Evolutionary conservation across 2,888 invertebrate species (phyloP).

Genomic region (Eristalinus sepulchralis): DNA sequence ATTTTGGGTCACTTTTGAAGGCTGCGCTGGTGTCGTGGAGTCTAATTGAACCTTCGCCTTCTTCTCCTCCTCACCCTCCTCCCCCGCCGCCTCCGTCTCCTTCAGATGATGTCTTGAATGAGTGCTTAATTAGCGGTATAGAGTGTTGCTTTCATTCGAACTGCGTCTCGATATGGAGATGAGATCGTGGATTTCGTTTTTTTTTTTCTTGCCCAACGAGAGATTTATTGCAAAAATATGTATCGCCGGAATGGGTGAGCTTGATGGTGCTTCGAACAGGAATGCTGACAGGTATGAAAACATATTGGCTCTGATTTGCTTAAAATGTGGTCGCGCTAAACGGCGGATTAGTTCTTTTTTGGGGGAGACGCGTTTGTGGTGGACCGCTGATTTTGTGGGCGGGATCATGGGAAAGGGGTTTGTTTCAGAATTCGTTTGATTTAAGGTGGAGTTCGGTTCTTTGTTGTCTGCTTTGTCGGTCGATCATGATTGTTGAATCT

Average conservation of each 20-base stretch:
- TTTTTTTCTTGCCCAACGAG: background rate
- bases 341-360: background rate
- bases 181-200: background rate
- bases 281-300: background rate
- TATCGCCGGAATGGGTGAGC: background rate
- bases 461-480: no score
- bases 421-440: background rate
- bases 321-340: background rate
- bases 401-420: background rate
- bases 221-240: background rate
- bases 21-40: background rate
- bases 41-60: background rate
- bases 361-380: background rate
- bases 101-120: background rate
- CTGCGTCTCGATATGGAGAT: background rate
- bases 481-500: no score
- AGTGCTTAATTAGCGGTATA: background rate
- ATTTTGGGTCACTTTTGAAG: constrained; percentile 10
- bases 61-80: no score
- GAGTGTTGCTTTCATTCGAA: background rate
- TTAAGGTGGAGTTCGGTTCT: background rate
- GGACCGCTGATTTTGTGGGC: background rate
- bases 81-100: no score
- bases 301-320: background rate
- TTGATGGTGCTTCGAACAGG: background rate